phyloP scores from a whole-genome alignment of 2,113 vertebrate species.

The Aptenodytes forsteri region DNA sequence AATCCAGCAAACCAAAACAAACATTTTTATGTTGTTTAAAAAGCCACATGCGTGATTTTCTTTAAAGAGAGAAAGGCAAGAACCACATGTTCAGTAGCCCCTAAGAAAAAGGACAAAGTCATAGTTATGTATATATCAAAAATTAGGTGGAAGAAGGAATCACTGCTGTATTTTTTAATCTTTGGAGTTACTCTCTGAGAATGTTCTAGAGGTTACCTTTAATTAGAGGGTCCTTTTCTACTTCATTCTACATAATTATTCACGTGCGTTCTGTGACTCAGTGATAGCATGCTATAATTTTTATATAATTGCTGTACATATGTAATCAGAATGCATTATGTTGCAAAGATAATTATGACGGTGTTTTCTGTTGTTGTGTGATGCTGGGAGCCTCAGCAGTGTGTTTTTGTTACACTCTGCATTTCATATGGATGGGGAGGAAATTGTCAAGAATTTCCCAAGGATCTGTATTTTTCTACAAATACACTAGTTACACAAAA shows the following conservation, averaged over 20 bases:
- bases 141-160: neutral
- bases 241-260: constrained; percentile 32
- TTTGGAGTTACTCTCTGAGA: neutral
- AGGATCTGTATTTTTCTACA: neutral
- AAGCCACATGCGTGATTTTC: neutral
- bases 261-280: constrained; percentile 13
- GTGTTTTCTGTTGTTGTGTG: neutral
- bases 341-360: constrained; percentile 35
- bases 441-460: neutral
- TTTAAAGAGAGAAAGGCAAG: neutral
- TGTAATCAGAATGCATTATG: constrained; percentile 64
- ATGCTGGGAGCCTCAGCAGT: neutral
- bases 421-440: neutral
- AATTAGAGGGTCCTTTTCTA: neutral
- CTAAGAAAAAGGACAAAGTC: neutral
- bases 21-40: neutral
- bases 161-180: neutral
- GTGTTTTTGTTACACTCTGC: neutral
- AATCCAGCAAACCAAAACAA: neutral
- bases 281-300: constrained; percentile 10
- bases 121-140: neutral
- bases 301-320: constrained; percentile 42
- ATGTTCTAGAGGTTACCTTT: neutral
- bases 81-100: neutral
- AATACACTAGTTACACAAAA: neutral